Percentiles rank a stretch among this genome's conserved stretches.
Conservation (phyloP, 2,797 vertebrate genomes). For the Lophius americanus region DNA sequence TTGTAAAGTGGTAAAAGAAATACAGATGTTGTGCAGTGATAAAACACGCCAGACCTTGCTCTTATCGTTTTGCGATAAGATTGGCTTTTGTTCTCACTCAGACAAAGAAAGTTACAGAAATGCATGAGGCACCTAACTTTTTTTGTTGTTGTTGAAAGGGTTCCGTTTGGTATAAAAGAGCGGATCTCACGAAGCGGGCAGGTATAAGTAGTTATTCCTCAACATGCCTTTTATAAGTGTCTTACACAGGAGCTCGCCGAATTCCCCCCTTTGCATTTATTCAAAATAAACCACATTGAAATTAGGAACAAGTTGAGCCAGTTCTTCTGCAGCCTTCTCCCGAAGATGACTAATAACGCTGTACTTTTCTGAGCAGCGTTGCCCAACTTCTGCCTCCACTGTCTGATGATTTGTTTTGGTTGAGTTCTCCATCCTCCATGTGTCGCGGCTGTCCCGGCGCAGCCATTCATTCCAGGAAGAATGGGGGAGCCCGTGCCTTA, state of each 20-base stretch:
- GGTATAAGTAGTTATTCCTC: constrained; percentile 4
- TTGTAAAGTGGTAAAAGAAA: constrained; percentile 30
- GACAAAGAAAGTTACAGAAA: constrained; percentile 40
- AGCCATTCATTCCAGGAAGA: constrained; percentile 44
- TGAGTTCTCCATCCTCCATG: constrained; percentile 36
- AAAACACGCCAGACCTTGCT: constrained; percentile 46
- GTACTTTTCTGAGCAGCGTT: constrained; percentile 5
- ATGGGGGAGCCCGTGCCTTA: constrained; percentile 57
- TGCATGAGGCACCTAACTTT: constrained; percentile 15
- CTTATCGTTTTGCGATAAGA: constrained; percentile 55
- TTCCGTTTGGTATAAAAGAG: neutral
- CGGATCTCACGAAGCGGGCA: too few relatives aligned
- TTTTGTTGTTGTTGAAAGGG: constrained; percentile 14
- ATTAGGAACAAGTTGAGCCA: constrained; percentile 27
- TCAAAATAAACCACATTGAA: constrained; percentile 27
- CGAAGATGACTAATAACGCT: constrained; percentile 5
- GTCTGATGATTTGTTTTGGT: constrained; percentile 60
- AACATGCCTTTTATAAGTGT: constrained; percentile 19
- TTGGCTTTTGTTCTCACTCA: constrained; percentile 21
- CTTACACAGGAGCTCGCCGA: neutral
- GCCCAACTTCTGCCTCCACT: constrained; percentile 12
- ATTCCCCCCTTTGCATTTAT: constrained; percentile 19
- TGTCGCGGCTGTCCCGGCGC: constrained; percentile 28
- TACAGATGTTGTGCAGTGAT: constrained; percentile 68
- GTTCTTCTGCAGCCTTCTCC: constrained; percentile 26